Base-by-base conservation (phyloP, 2,113 vertebrate genomes). In the Urocynchramus pylzowi region DNA sequence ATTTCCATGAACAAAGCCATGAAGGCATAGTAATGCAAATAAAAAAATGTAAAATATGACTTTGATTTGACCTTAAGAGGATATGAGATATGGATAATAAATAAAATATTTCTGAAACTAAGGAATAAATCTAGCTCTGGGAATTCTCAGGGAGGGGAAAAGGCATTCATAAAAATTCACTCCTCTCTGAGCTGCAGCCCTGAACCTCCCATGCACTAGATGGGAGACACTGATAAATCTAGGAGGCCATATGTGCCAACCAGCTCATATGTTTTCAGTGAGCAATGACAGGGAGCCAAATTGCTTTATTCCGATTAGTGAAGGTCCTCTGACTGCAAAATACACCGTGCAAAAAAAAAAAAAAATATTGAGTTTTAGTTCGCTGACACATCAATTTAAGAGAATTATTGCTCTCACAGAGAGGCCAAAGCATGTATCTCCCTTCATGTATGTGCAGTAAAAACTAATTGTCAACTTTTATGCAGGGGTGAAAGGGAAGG, bases 301-400 rank as follows among this genome's bases (percentile, higher is more conserved):
- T 98, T 98, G 98, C 97, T 98, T 98, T 98, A 98, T 98, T 98
- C 98, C 94, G 97, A 98, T 98, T 98, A 98, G 98, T 97, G 97
- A 98, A 98, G 96, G 97, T 97, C 96, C 96, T 98, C 96, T 98
- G 98, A 97, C 97, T 98, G 97, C 97, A 98, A 98, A 98, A 98
- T 97, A 98, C 97, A 98, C 95, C 95, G 95, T 94, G 96, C 5
- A 67, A 98, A 98, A 98, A 98, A 98, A 98, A 98, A 98, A 98
- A 98, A 97, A 98, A 98, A 98, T 96, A 98, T 97, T 97, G 98
- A 98, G 97, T 98, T 98, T 98, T 98, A 98, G 97, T 98, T 98
- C 35, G 88, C 97, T 98, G 98, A 98, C 98, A 98, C 97, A 98
- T 98, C 98, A 98, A 98, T 98, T 98, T 98, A 97, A 97, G 97